Conservation (phyloP, 2,797 vertebrate genomes). For the Steatocranus sp. region DNA sequence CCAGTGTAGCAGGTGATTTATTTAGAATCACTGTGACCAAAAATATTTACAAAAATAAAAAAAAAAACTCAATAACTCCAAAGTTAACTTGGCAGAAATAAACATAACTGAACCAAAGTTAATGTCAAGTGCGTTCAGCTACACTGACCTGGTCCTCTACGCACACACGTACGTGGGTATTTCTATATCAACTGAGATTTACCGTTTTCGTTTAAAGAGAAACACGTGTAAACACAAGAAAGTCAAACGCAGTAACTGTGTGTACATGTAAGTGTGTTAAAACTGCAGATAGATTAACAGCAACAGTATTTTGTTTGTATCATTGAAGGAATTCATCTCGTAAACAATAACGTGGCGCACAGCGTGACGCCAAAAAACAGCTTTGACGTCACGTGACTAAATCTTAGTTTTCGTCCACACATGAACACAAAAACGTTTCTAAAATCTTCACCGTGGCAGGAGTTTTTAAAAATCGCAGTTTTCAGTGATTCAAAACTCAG, state of each 20-base stretch:
- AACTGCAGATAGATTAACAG: not conserved
- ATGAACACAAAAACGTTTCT: too few species aligned
- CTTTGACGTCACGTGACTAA: not conserved
- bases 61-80: not conserved
- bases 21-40: not conserved
- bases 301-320: not conserved
- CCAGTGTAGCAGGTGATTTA: not conserved
- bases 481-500: not conserved
- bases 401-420: not conserved
- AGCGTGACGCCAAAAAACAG: too few species aligned
- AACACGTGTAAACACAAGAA: not conserved
- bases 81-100: not conserved
- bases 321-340: not conserved
- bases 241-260: not conserved
- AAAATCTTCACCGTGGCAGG: too few species aligned
- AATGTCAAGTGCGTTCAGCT: not conserved
- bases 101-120: not conserved
- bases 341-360: not conserved
- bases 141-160: not conserved
- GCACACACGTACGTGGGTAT: accelerated
- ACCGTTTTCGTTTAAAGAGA: accelerated
- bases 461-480: not conserved
- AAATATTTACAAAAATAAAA: not conserved
- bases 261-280: not conserved
- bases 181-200: not conserved